These are phyloP conservation scores for Campoletis sonorensis DNA, from an alignment of 1,140 invertebrate genomes.

Conservation along the genomic window DNA sequence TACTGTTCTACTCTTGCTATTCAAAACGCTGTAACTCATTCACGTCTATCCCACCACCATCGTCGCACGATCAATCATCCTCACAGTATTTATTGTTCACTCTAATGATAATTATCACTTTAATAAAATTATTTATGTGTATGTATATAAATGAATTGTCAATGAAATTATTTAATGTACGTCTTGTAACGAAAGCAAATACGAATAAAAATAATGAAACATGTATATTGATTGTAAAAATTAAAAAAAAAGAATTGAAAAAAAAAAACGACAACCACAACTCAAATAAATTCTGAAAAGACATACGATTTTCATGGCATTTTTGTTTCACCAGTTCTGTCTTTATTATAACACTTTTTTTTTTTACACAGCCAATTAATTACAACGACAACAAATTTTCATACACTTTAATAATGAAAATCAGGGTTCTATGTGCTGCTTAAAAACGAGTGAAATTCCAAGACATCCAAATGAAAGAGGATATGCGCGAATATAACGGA, in stretches of 20 bases:
- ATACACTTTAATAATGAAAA: not conserved
- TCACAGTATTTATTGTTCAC: slow-evolving; percentile 36
- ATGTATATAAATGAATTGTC: slow-evolving; percentile 20
- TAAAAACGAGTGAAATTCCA: not conserved
- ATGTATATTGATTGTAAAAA: slow-evolving; percentile 24
- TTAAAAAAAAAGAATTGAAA: no score
- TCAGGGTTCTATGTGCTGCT: not conserved
- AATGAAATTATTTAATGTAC: slow-evolving; percentile 11
- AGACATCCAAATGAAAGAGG: not conserved
- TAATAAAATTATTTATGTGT: not conserved
- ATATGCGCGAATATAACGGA: slow-evolving; percentile 11
- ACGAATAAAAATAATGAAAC: not conserved
- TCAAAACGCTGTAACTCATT: slow-evolving; percentile 43
- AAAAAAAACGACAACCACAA: no score
- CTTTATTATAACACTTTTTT: not conserved
- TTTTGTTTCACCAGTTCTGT: not conserved
- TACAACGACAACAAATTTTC: not conserved
- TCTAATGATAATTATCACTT: slow-evolving; percentile 24
- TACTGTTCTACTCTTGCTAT: slow-evolving; percentile 36
- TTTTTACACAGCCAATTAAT: not conserved
- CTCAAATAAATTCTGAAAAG: slow-evolving; percentile 6
- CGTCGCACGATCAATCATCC: slow-evolving; percentile 46
- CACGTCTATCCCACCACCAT: slow-evolving; percentile 49
- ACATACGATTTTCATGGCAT: not conserved
- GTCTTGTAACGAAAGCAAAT: not conserved